Evolutionary conservation across 2,797 vertebrate genomes (phyloP).

Genomic region (Urophycis tenuis): DNA sequence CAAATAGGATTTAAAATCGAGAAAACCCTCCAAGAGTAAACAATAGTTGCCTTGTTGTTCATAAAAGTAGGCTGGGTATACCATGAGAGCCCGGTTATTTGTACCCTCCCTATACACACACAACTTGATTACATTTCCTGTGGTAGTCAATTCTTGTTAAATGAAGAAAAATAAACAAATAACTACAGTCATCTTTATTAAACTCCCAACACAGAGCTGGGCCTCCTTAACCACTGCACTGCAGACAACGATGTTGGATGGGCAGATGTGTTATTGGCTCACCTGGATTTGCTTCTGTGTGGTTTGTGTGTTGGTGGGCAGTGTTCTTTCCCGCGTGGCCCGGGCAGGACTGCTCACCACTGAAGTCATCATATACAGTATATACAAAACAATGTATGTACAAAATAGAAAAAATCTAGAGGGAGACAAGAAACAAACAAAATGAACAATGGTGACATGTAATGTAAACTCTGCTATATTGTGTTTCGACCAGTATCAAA

Average conservation of each 20-base stretch:
- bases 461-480: not conserved
- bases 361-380: constrained; percentile 99
- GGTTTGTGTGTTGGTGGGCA: constrained; percentile 75
- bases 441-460: not conserved
- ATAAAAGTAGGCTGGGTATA: no score
- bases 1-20: no score
- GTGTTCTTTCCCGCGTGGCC: constrained; percentile 83
- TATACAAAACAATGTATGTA: constrained; percentile 99
- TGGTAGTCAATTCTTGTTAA: not conserved
- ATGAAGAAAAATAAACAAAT: not conserved
- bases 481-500: not conserved
- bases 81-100: not conserved
- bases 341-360: constrained; percentile 87
- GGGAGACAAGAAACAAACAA: not conserved
- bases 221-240: not conserved
- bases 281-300: constrained; percentile 97
- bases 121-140: not conserved
- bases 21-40: no score
- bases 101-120: not conserved
- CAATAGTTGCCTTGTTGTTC: no score
- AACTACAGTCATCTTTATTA: not conserved
- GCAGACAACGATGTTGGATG: not conserved
- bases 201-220: not conserved
- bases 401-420: constrained; percentile 91
- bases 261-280: constrained; percentile 36